phyloP scores from a whole-genome alignment of 1,140 invertebrate genomes.

The Tyrophagus putrescentiae region DNA sequence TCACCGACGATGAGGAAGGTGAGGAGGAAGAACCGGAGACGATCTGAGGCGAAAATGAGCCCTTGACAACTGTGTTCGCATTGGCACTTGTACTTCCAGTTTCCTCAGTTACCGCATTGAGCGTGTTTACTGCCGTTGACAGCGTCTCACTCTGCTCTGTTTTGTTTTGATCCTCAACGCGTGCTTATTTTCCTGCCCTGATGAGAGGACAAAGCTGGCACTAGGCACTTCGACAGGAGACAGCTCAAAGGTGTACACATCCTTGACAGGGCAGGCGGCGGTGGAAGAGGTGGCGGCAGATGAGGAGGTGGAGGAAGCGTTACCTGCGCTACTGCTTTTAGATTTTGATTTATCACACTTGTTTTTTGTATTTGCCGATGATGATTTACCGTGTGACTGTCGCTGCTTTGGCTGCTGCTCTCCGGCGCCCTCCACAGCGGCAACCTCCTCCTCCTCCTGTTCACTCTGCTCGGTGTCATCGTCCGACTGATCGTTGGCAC shows the following conservation, averaged over 20 bases:
- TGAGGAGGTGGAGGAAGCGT: neutral
- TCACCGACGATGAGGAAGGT: neutral
- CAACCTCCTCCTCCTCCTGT: neutral
- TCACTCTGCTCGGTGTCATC: constrained; percentile 12
- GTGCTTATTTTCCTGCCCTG: neutral
- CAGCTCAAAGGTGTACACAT: constrained; percentile 10
- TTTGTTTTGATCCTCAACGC: neutral
- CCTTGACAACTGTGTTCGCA: too few relatives aligned
- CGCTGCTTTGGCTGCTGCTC: neutral
- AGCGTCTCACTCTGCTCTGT: neutral
- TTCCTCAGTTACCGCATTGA: too few relatives aligned
- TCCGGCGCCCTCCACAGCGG: neutral
- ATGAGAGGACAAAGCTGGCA: neutral
- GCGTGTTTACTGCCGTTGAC: too few relatives aligned
- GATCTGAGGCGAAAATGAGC: neutral
- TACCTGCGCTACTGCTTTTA: neutral
- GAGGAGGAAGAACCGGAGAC: neutral
- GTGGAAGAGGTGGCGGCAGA: neutral
- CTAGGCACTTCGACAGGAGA: neutral
- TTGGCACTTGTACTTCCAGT: too few relatives aligned
- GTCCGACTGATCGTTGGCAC: neutral
- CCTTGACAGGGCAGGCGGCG: neutral
- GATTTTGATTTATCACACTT: neutral
- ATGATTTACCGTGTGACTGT: neutral
- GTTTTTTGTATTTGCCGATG: neutral